These are phyloP conservation scores for Indicator maculatus DNA, from an alignment of 2,113 vertebrate genomes.

Conservation along the genomic window DNA sequence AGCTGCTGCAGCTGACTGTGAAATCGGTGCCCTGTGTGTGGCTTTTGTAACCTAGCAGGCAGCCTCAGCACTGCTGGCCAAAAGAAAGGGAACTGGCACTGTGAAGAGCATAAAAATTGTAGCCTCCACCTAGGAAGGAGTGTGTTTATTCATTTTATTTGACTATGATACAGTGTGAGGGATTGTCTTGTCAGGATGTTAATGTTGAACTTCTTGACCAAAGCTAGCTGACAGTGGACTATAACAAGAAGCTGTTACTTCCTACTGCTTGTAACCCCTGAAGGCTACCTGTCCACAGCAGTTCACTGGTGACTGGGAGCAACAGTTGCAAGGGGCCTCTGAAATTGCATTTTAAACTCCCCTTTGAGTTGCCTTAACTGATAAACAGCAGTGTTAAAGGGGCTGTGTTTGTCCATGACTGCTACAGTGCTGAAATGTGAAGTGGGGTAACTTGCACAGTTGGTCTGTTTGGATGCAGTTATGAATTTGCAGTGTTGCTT, in stretches of 20 bases:
- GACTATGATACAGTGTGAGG: not conserved
- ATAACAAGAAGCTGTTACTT: not conserved
- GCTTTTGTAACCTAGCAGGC: not conserved
- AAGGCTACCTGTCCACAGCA: not conserved
- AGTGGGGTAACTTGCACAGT: not conserved
- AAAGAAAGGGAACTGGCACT: not conserved
- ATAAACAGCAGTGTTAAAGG: not conserved
- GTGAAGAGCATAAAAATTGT: not conserved
- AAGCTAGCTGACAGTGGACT: not conserved
- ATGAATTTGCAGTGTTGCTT: not conserved
- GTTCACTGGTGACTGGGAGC: not conserved
- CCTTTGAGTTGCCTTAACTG: not conserved
- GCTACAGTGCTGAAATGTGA: not conserved
- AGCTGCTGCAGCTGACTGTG: not conserved
- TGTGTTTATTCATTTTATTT: not conserved
- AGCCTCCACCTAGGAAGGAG: not conserved
- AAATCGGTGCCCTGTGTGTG: not conserved
- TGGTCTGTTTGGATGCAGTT: not conserved
- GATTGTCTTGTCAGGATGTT: not conserved
- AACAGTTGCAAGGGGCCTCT: not conserved
- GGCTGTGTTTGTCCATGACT: not conserved
- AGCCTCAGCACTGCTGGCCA: not conserved
- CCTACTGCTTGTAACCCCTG: rapidly evolving
- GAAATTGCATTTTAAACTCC: not conserved
- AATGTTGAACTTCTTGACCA: not conserved